Evolutionary conservation across 1,140 invertebrate species (phyloP), one percentile per base, ranked within the genome.

Genomic region (Hestina assimilis): DNA sequence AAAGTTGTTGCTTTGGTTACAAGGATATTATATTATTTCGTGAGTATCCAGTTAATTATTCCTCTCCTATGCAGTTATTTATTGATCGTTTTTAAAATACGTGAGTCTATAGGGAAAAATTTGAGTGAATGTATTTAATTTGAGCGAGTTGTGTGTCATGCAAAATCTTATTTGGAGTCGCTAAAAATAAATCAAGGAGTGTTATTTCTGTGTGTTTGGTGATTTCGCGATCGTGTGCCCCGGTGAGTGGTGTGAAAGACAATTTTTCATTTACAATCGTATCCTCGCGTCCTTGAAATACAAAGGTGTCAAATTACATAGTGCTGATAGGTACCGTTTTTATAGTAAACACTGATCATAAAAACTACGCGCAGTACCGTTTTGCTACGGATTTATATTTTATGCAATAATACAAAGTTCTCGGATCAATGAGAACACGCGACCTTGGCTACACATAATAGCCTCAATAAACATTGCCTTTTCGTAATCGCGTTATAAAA

Each of bases 201-300:
- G 69, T 84, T 82, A 81, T 87, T 85, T 83, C 52, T 72, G 81
- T 80, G 73, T 78, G 82, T 85, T 83, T 81, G 68, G 78, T 77
- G 77, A 81, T 77, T 82, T 81, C 67, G 78, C 76, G 65, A 66
- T 60, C 69, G 66, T 50, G 62, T 72, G 71, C 45, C 63, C 58
- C 65, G 73, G 75, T 81, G 74, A 79, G 72, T 79, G 63, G 72
- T 72, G 70, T 74, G 75, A 83, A 80, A 85, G 79, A 80, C 73
- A 67, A 72, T 43, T 66, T 42, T 21, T 42, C 29, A 14, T 43
- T 28, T 42, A 0, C 40, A 2, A 46, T 3, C 7, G 14, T 41
- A 51, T 33, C 53, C 42, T 9, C 43, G 43, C 70, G 79, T 68
- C 83, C 77, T 83, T 83, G 79, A 71, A 15, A 28, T 8, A 12